Evolutionary conservation across 2,888 invertebrate species (phyloP).

Genomic region (Allolobophora icterica): DNA sequence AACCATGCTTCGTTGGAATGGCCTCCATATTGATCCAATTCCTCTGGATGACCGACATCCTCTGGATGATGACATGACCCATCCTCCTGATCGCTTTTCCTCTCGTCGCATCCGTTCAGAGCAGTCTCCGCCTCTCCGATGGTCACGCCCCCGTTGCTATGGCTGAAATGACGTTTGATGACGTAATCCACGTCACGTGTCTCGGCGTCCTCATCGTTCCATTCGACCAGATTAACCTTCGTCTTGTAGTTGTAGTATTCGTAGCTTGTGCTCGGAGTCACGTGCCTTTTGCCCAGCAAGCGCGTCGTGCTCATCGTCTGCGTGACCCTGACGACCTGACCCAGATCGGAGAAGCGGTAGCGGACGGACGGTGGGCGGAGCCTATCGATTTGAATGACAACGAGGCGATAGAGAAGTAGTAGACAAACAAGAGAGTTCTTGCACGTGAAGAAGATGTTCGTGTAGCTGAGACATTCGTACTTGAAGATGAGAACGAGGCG

Average conservation of each 20-base stretch:
- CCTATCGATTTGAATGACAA: conserved; percentile 48
- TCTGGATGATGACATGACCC: not conserved
- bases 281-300: not conserved
- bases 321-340: conserved; percentile 31
- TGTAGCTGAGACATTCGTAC: conserved; percentile 83
- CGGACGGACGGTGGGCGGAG: conserved; percentile 7
- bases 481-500: conserved; percentile 79
- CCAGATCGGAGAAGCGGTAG: conserved; percentile 13
- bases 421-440: conserved; percentile 87
- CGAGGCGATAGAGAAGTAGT: conserved; percentile 78
- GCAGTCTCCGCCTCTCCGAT: conserved; percentile 1
- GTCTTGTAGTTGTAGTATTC: conserved; percentile 38
- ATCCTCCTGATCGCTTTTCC: not conserved
- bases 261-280: conserved; percentile 1
- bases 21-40: not conserved
- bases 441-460: conserved; percentile 95
- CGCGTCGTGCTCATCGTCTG: conserved; percentile 7
- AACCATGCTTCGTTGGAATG: not conserved
- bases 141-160: conserved; percentile 12
- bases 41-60: not conserved
- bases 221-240: conserved; percentile 36
- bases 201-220: conserved; percentile 31
- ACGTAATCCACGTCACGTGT: conserved; percentile 36
- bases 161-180: conserved; percentile 34
- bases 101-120: not conserved